Conservation (phyloP, 2,888 invertebrate genomes). For the Electrophaes corylata region DNA sequence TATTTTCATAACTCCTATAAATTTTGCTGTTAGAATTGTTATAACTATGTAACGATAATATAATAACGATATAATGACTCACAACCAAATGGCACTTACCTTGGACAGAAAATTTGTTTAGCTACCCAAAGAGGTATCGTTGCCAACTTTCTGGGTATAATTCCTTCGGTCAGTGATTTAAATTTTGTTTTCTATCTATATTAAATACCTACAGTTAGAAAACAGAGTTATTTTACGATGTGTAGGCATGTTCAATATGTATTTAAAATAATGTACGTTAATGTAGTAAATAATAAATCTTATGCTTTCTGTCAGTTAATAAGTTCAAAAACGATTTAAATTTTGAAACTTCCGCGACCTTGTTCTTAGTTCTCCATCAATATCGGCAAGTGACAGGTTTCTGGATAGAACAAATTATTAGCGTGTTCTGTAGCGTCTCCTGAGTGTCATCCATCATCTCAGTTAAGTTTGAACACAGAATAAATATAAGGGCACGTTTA, state of each 20-base stretch:
- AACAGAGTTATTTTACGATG: no score
- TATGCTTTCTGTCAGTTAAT: not conserved
- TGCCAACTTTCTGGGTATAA: no score
- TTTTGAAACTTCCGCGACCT: not conserved
- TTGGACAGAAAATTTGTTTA: no score
- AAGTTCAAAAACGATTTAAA: not conserved
- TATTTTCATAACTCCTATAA: no score
- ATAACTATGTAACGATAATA: no score
- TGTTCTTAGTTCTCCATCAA: conserved; percentile 13
- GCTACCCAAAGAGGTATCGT: no score
- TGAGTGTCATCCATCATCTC: conserved; percentile 26
- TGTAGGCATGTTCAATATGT: no score
- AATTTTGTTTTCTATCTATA: not conserved
- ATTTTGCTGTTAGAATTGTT: no score
- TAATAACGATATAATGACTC: not conserved
- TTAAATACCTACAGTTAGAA: no score
- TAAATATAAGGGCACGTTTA: conserved; percentile 3
- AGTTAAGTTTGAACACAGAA: conserved; percentile 20
- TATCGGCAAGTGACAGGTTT: conserved; percentile 23
- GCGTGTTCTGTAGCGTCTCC: conserved; percentile 23
- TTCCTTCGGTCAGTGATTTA: no score
- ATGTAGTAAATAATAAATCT: not conserved
- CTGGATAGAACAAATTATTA: conserved; percentile 27
- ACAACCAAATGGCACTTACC: no score
- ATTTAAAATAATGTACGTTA: no score